A percentile compares a stretch with the other conserved stretches of the same genome.
Evolutionary conservation across 2,797 vertebrate species (phyloP).

Genomic region (Hirundo rustica): DNA sequence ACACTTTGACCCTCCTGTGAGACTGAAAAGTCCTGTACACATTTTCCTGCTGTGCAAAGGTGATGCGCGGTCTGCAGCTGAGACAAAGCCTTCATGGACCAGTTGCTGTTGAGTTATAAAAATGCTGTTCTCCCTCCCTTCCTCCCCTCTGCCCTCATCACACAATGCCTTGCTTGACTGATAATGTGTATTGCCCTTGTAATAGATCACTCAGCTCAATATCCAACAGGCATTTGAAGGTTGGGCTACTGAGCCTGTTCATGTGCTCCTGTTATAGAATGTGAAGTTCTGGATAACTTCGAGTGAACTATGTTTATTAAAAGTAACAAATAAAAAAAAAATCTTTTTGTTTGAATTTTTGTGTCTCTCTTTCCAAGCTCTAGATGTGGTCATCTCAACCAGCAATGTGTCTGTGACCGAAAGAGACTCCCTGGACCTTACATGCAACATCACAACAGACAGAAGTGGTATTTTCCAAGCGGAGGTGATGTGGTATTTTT

Average conservation of each 20-base stretch:
- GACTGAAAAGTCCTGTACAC: neutral
- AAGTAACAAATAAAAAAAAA: neutral
- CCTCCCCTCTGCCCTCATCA: neutral
- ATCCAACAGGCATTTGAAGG: neutral
- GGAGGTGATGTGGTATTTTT: conserved; percentile 86
- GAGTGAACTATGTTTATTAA: neutral
- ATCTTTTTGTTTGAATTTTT: conserved; percentile 7
- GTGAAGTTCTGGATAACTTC: neutral
- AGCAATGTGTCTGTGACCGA: conserved; percentile 74
- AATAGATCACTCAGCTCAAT: neutral
- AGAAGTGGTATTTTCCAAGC: conserved; percentile 78
- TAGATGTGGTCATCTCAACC: conserved; percentile 77
- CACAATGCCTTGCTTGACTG: neutral
- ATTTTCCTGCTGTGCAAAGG: neutral
- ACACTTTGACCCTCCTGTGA: neutral
- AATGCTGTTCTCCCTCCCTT: neutral
- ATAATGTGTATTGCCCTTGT: neutral
- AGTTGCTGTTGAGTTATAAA: neutral
- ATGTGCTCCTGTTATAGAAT: neutral
- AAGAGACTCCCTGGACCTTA: conserved; percentile 82
- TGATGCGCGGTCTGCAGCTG: neutral
- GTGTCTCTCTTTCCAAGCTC: conserved; percentile 77
- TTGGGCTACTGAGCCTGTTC: neutral
- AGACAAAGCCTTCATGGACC: neutral
- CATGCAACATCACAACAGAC: conserved; percentile 83